phyloP scores from a whole-genome alignment of 2,888 invertebrate genomes.

The Caradrina kadenii region DNA sequence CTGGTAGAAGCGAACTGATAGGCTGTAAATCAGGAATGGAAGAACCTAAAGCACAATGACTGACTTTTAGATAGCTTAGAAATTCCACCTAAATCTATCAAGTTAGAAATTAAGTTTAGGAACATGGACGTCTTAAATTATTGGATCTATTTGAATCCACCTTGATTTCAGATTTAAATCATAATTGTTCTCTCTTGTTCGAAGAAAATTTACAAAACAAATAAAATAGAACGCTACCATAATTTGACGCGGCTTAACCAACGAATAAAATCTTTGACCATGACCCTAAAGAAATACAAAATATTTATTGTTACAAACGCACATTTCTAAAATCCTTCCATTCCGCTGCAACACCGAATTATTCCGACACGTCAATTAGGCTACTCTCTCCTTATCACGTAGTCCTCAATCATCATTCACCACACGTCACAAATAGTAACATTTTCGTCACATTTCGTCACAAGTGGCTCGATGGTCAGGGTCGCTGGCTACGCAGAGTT shows the following conservation, averaged over 20 bases:
- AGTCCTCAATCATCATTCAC: slow-evolving; percentile 52
- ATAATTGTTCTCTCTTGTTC: no score
- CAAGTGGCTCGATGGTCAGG: slow-evolving; percentile 75
- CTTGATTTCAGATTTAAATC: no score
- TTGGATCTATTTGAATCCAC: no score
- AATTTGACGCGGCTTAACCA: no score
- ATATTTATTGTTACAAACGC: not conserved
- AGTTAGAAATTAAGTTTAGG: no score
- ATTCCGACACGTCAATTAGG: slow-evolving; percentile 23
- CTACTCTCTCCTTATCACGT: slow-evolving; percentile 50
- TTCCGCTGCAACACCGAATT: not conserved
- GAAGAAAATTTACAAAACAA: no score
- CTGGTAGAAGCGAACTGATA: slow-evolving; percentile 3
- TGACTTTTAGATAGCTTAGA: not conserved
- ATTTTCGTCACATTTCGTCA: slow-evolving; percentile 80
- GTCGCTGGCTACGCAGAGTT: slow-evolving; percentile 78
- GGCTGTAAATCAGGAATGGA: slow-evolving; percentile 10
- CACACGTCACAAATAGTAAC: slow-evolving; percentile 57
- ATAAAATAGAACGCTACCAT: no score
- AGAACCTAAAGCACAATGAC: not conserved
- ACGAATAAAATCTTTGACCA: no score
- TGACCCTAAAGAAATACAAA: not conserved
- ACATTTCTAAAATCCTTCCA: not conserved
- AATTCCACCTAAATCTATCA: not conserved
- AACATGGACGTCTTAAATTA: no score